Conservation (phyloP, 2,888 invertebrate genomes). For the Philereme transversata region DNA sequence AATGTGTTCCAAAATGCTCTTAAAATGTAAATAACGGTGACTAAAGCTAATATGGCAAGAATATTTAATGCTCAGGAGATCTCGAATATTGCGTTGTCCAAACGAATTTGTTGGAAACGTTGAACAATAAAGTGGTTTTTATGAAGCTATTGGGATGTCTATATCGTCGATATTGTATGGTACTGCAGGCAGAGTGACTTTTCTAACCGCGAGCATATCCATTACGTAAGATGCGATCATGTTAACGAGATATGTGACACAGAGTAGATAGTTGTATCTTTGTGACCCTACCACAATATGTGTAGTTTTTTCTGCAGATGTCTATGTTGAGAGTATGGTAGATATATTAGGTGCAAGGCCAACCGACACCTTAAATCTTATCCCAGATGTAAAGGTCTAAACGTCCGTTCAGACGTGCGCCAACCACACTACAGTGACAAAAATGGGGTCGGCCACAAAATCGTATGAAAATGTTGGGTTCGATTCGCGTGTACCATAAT, state of each 20-base stretch:
- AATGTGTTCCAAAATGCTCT: slow-evolving; percentile 12
- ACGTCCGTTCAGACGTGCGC: too few species aligned
- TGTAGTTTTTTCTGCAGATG: too few species aligned
- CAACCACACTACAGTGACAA: too few species aligned
- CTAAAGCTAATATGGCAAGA: slow-evolving; percentile 1
- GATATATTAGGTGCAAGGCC: too few species aligned
- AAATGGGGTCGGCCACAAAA: too few species aligned
- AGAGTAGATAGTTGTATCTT: too few species aligned
- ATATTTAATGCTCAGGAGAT: slow-evolving; percentile 1
- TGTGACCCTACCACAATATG: too few species aligned
- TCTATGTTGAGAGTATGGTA: too few species aligned
- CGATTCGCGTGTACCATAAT: too few species aligned
- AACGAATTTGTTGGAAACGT: slow-evolving; percentile 40
- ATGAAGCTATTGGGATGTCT: slow-evolving; percentile 38
- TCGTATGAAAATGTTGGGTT: too few species aligned
- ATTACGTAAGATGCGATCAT: slow-evolving; percentile 4
- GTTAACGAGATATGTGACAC: not conserved
- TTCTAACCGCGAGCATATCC: slow-evolving; percentile 9
- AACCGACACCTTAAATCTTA: too few species aligned
- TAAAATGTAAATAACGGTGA: slow-evolving; percentile 2
- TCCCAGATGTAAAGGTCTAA: too few species aligned
- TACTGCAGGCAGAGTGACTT: slow-evolving; percentile 5
- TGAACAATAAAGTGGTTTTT: slow-evolving; percentile 46
- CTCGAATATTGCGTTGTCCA: slow-evolving; percentile 7
- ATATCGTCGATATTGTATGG: slow-evolving; percentile 12